Evolutionary conservation across 1,140 invertebrate genomes (phyloP).

Genomic region (Heterodera schachtii): DNA sequence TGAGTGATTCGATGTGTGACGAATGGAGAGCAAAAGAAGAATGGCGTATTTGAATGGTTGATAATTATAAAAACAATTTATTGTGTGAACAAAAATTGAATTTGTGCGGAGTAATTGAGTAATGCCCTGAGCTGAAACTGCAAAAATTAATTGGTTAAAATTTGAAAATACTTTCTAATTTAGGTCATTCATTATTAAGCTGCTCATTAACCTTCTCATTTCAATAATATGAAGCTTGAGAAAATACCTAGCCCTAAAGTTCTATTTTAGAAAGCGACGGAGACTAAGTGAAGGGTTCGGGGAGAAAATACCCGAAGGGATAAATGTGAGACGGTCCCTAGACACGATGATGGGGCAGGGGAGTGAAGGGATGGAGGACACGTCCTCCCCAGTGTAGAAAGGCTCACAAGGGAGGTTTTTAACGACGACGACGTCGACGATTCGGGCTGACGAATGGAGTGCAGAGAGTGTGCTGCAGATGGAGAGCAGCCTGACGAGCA

Average conservation of each 20-base stretch:
- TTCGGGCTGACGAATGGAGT: conserved; percentile 7
- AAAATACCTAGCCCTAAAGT: background rate
- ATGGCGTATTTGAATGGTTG: background rate
- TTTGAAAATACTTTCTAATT: background rate
- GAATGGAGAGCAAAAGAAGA: background rate
- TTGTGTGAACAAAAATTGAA: background rate
- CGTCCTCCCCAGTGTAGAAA: conserved; percentile 3
- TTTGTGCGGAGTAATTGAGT: background rate
- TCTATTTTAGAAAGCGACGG: background rate
- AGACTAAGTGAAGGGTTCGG: background rate
- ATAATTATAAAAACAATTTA: background rate
- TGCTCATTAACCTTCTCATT: background rate
- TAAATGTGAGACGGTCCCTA: conserved; percentile 20
- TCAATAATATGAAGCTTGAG: too few species aligned
- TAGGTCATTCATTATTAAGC: too few species aligned
- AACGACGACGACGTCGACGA: background rate
- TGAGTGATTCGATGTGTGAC: background rate
- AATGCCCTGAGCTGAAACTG: background rate
- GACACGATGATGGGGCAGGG: background rate
- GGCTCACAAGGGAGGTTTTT: background rate
- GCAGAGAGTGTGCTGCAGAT: background rate
- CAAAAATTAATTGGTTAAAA: background rate
- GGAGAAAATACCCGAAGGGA: background rate
- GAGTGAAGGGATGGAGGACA: conserved; percentile 6
- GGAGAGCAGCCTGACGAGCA: conserved; percentile 6